phyloP scores from a whole-genome alignment of 2,113 vertebrate species.

The Numenius arquata region DNA sequence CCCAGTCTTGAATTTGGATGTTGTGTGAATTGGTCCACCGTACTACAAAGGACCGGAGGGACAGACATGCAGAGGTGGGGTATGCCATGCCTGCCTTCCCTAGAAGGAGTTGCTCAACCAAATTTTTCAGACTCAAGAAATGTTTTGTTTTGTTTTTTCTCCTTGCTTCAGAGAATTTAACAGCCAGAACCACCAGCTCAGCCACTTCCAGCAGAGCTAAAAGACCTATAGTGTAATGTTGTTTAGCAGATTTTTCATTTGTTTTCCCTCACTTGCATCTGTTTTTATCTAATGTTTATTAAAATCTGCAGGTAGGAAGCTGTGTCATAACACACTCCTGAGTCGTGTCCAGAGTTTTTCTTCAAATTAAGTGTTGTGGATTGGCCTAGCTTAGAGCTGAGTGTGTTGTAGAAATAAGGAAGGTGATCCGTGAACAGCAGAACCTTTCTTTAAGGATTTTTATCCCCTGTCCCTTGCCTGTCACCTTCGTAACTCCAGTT shows the following conservation, averaged over 20 bases:
- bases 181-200: not conserved
- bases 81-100: not conserved
- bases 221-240: not conserved
- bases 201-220: not conserved
- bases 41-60: not conserved
- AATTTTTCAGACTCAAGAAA: not conserved
- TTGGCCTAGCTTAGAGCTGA: not conserved
- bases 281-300: not conserved
- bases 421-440: not conserved
- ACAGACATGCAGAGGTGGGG: not conserved
- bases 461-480: not conserved
- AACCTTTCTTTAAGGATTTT: not conserved
- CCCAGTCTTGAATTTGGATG: not conserved
- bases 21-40: not conserved
- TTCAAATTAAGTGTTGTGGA: not conserved
- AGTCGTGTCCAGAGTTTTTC: not conserved
- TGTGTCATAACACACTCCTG: not conserved
- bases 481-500: not conserved
- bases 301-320: not conserved
- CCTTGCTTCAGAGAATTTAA: not conserved
- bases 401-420: not conserved
- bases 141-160: not conserved
- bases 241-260: not conserved
- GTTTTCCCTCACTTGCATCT: not conserved
- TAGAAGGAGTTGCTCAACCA: not conserved